Evolutionary conservation across 1,140 invertebrate species (phyloP), one percentile per base, ranked within the genome.

Genomic region (Neotoxoptera formosana): DNA sequence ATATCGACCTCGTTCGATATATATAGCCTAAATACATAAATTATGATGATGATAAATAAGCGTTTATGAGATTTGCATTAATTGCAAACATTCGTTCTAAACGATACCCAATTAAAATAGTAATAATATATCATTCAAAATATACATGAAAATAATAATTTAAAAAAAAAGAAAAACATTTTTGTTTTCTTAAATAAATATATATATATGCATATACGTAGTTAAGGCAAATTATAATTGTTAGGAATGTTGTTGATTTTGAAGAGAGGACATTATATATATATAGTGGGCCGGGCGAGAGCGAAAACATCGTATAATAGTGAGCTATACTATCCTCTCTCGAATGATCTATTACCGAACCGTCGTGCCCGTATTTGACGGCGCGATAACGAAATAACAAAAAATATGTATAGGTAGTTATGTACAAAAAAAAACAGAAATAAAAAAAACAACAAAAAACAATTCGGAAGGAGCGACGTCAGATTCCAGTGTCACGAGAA

Each of bases 201-300:
- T 45, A 90, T 45, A 90, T 67, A 67, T 67, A 67, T 41, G 41
- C 41, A 41, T 41, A 41, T 41, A 41, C 41, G 41, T 67, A 67
- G 60, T 67, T 67, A 89, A 89, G 36, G 20, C 30, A 60, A 90
- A 90, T 36, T 23, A 90, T 41, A 90, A 90, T 60, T 60, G 36
- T 89, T 90, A 90, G 89, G 89, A 90, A 90, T 90, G 89, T 90
- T 90, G 89, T 90, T 90, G 34, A 56, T 25, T 60, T 90, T 41
- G 41, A 60, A 45, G 89, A 90, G 36, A 90, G 53, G 48, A 36
- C 36, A 8, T 36, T 34, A 23, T 60, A 84, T 25, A 41, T 41
- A 23, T 60, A 84, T 25, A 30, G 45, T 48, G 17, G 7, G 23
- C 9, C 23, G 51, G 45, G 36, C 7, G 51, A 45, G 36, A 45